Evolutionary conservation across 2,888 invertebrate species (phyloP).

Genomic region (Scotopteryx bipunctaria): DNA sequence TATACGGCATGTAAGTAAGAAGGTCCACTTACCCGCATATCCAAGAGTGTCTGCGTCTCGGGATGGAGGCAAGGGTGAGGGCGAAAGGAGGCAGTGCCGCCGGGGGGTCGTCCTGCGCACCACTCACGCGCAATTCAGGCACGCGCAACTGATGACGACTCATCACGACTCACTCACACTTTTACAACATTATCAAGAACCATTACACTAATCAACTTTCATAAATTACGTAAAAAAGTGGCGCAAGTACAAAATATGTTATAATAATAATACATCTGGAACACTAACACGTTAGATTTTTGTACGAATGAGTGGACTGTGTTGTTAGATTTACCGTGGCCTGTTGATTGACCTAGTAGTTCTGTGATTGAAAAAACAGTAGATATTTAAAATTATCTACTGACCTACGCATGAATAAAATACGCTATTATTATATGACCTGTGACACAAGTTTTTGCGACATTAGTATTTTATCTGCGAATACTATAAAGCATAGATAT

Average conservation of each 20-base stretch:
- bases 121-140: conserved; percentile 86
- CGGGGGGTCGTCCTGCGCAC: conserved; percentile 75
- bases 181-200: conserved; percentile 35
- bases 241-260: conserved; percentile 5
- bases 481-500: too few relatives aligned
- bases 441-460: too few relatives aligned
- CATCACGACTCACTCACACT: conserved; percentile 72
- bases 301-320: conserved; percentile 44
- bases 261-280: conserved; percentile 4
- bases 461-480: too few relatives aligned
- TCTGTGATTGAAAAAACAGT: background rate
- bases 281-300: conserved; percentile 8
- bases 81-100: conserved; percentile 71
- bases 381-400: background rate
- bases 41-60: conserved; percentile 89
- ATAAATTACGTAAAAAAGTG: conserved; percentile 10
- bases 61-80: conserved; percentile 81
- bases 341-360: conserved; percentile 7
- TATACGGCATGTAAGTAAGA: background rate
- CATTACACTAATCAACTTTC: conserved; percentile 23
- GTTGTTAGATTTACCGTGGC: conserved; percentile 41
- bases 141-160: conserved; percentile 84
- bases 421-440: background rate
- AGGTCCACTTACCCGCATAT: conserved; percentile 87
- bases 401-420: background rate